These are phyloP conservation scores for Argentina silus DNA, from an alignment of 2,797 vertebrate species.

Conservation along the genomic window DNA sequence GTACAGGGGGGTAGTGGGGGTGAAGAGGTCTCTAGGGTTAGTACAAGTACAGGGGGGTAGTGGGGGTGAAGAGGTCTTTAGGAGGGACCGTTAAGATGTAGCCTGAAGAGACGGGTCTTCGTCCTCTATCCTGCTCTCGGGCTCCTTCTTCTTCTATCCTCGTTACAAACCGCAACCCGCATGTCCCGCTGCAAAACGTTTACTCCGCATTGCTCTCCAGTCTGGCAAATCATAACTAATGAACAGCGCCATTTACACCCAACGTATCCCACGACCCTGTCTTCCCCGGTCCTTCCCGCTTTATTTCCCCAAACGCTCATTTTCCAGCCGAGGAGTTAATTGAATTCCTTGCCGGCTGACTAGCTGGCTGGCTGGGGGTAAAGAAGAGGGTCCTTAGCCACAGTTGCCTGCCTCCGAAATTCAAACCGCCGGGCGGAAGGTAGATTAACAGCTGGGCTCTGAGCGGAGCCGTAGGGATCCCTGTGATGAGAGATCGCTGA, in stretches of 20 bases:
- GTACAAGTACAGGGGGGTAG: no score
- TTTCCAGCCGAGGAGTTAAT: constrained; percentile 70
- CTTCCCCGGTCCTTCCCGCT: constrained; percentile 30
- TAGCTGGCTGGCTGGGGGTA: constrained; percentile 45
- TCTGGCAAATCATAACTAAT: constrained; percentile 60
- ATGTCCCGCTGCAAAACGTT: constrained; percentile 40
- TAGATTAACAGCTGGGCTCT: constrained; percentile 46
- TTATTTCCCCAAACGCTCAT: constrained; percentile 71
- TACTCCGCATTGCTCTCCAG: constrained; percentile 19
- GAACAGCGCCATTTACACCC: constrained; percentile 26
- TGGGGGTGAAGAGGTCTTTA: no score
- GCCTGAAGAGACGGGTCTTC: no score
- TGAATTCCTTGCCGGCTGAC: constrained; percentile 51
- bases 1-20: no score
- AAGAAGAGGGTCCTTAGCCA: constrained; percentile 61
- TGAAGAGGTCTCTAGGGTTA: no score
- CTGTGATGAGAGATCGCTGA: constrained; percentile 34
- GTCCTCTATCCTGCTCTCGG: background rate
- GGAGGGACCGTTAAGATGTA: no score
- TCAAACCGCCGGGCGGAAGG: constrained; percentile 32
- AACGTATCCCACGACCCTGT: constrained; percentile 30
- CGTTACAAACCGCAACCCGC: constrained; percentile 34
- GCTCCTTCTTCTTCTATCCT: background rate
- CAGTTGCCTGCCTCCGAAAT: constrained; percentile 43
- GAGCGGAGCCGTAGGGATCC: background rate